Base-by-base conservation (phyloP, 2,113 vertebrate species). In the Thermophis baileyi region DNA sequence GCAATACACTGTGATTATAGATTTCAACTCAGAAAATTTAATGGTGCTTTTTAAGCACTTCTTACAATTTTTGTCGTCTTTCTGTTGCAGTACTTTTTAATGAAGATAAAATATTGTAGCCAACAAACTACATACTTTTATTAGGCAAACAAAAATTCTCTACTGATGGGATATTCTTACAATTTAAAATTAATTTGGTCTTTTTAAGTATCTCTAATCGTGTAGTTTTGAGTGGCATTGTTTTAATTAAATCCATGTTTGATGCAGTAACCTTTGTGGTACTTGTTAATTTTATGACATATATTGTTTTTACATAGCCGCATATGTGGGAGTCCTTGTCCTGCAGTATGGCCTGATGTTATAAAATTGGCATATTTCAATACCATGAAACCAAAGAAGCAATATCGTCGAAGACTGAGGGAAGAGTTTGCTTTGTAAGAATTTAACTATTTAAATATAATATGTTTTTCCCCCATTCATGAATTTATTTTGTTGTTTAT, bases 301-400 rank as follows among this genome's bases (percentile, higher is more conserved):
- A 96, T 44, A 22, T 92, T 57, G 95, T 63, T 94, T 35, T 96
- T 94, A 27, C 97, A 89, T 96, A 99, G 99, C 94, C 99, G 99
- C 89, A 99, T 99, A 95, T 99, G 99, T 1, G 99, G 99, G 91
- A 99, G 99, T 95, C 99, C 99, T 4, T 99, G 99, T 95, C 99
- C 99, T 89, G 99, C 99, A 27, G 99, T 99, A 93, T 99, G 99
- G 99, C 99, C 99, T 12, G 99, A 99, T 95, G 99, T 99, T 60
- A 99, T 99, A 95, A 99, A 99, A 95, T 98, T 99, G 96, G 99
- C 99, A 44, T 99, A 99, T 97, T 99, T 99, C 98, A 99, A 99
- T 98, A 99, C 99, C 96, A 99, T 99, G 99, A 99, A 99, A 98
- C 99, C 99, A 98, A 99, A 99, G 99, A 99, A 99, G 96, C 99